Percentiles rank a stretch among this genome's conserved stretches.
Evolutionary conservation across 2,113 vertebrate genomes (phyloP).

Genomic region (Myiozetetes cayanensis): DNA sequence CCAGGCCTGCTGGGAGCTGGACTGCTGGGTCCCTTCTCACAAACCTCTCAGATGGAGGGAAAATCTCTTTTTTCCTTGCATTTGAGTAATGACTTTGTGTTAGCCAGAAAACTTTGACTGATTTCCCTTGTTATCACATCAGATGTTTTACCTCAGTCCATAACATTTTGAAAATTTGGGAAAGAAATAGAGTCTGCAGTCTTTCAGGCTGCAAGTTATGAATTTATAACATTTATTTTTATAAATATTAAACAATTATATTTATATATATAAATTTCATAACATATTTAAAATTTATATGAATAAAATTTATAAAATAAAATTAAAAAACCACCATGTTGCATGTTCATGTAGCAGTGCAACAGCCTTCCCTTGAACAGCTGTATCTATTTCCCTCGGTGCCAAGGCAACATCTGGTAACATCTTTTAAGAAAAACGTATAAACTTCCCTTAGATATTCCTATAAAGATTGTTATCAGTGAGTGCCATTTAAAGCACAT

Average conservation of each 20-base stretch:
- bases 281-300: neutral
- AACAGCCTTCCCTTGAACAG: neutral
- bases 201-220: neutral
- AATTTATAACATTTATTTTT: neutral
- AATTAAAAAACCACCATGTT: neutral
- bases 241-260: neutral
- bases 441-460: neutral
- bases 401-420: neutral
- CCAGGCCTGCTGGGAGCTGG: accelerated
- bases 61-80: neutral
- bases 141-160: neutral
- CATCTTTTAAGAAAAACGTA: neutral
- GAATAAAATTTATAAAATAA: neutral
- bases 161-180: neutral
- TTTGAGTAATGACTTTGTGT: neutral
- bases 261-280: neutral
- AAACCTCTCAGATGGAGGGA: neutral
- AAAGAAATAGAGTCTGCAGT: neutral
- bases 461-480: neutral
- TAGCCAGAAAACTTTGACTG: neutral
- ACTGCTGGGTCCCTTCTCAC: neutral
- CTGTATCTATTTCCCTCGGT: neutral
- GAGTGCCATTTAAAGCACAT: neutral
- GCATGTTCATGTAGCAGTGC: neutral
- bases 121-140: neutral